Percentiles rank a stretch among this genome's conserved stretches.
These are phyloP conservation scores for Climacteris rufus DNA, from an alignment of 2,113 vertebrate species.

Conservation along the genomic window DNA sequence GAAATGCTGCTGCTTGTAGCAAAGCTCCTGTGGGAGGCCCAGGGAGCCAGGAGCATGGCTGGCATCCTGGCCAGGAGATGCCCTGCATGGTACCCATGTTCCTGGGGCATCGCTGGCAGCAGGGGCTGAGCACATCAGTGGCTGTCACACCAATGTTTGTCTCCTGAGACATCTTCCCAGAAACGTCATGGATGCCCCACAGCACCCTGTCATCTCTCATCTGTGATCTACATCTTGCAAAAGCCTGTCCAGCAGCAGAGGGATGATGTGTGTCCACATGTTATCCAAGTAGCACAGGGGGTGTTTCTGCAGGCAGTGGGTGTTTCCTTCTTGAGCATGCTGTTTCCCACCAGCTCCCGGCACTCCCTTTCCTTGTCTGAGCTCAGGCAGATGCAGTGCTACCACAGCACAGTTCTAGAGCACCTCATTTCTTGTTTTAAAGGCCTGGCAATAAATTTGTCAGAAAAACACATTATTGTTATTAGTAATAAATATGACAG, in stretches of 20 bases:
- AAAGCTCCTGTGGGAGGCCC: background rate
- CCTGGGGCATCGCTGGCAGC: background rate
- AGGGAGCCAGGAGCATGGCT: background rate
- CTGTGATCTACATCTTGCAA: background rate
- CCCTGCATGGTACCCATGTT: background rate
- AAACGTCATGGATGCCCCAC: background rate
- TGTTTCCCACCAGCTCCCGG: background rate
- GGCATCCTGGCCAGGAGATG: background rate
- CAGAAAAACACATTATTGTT: background rate
- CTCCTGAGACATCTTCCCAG: background rate
- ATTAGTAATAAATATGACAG: background rate
- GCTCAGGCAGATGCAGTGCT: background rate
- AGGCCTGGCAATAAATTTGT: background rate
- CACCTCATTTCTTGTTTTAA: background rate
- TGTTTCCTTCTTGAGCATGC: background rate
- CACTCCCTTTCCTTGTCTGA: background rate
- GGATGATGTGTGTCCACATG: background rate
- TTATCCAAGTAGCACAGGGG: background rate
- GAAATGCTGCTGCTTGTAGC: background rate
- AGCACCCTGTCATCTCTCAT: background rate
- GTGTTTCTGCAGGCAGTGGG: background rate
- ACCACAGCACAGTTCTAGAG: accelerated
- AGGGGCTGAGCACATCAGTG: background rate
- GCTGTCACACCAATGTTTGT: background rate
- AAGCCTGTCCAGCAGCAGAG: background rate